phyloP scores from a whole-genome alignment of 2,888 invertebrate species.

The Diaprepes abbreviatus region DNA sequence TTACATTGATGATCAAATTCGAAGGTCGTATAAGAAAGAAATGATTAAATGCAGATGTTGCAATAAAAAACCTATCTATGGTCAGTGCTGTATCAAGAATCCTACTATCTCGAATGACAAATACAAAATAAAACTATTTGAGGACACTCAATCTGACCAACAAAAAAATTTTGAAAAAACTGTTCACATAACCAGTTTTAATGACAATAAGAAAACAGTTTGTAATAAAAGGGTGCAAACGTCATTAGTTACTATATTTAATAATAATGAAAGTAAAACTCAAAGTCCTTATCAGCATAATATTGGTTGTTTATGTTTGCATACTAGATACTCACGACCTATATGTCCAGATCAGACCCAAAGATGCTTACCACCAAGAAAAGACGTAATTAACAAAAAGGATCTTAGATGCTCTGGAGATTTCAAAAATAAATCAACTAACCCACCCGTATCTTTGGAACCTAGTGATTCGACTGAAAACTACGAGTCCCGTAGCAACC shows the following conservation, averaged over 20 bases:
- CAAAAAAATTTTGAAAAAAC: neutral
- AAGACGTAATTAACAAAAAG: neutral
- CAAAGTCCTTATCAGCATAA: neutral
- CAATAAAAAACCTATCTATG: neutral
- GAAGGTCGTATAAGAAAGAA: neutral
- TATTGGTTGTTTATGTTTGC: neutral
- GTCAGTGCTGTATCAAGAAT: neutral
- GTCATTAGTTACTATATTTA: neutral
- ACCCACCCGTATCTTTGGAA: neutral
- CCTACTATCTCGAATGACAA: neutral
- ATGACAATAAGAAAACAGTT: neutral
- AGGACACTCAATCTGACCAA: neutral
- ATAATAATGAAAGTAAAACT: neutral
- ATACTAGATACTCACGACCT: slow-evolving; percentile 1
- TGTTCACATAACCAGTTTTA: slow-evolving; percentile 4
- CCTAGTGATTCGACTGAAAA: neutral
- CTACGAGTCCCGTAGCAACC: neutral
- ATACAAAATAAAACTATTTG: slow-evolving; percentile 17
- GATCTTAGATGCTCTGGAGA: slow-evolving; percentile 3
- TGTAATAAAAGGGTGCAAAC: slow-evolving; percentile 25
- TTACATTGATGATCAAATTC: slow-evolving; percentile 23
- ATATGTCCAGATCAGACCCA: neutral
- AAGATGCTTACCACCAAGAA: neutral
- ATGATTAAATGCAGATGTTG: neutral
- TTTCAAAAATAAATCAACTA: neutral